Conservation (phyloP, 2,888 invertebrate genomes). For the Calliphora vomitoria region DNA sequence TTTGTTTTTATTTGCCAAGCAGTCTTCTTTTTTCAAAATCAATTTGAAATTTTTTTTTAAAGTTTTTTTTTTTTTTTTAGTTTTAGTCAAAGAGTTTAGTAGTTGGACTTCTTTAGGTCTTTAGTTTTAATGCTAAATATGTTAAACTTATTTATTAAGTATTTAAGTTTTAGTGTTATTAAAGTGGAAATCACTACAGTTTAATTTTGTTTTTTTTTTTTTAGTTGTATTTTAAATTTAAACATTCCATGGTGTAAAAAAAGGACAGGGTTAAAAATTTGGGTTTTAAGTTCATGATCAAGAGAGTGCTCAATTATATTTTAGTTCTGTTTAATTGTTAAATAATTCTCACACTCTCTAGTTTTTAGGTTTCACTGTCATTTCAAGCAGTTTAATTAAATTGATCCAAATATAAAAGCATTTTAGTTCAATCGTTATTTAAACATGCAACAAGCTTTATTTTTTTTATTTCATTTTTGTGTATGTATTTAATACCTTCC, state of each 20-base stretch:
- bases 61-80: conserved; percentile 28
- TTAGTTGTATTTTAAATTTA: conserved; percentile 36
- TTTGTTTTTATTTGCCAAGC: conserved; percentile 67
- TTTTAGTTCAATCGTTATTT: conserved; percentile 69
- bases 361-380: conserved; percentile 14
- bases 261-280: conserved; percentile 44
- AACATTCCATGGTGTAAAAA: conserved; percentile 56
- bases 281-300: neutral
- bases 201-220: conserved; percentile 39
- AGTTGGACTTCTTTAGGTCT: conserved; percentile 32
- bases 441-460: conserved; percentile 71
- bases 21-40: conserved; percentile 66
- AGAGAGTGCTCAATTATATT: conserved; percentile 44
- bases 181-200: conserved; percentile 64
- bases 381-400: conserved; percentile 55
- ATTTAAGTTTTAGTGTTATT: conserved; percentile 40
- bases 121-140: conserved; percentile 38
- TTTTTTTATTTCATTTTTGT: conserved; percentile 35
- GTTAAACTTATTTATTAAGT: conserved; percentile 54
- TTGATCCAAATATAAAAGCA: conserved; percentile 36
- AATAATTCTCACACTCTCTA: conserved; percentile 28
- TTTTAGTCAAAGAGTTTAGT: conserved; percentile 44
- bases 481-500: conserved; percentile 82
- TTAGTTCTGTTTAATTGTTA: conserved; percentile 54
- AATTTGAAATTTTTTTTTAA: conserved; percentile 54